A percentile compares a stretch with the other conserved stretches of the same genome.
Conservation (phyloP, 2,113 vertebrate genomes). For the Corythornis vintsioides region DNA sequence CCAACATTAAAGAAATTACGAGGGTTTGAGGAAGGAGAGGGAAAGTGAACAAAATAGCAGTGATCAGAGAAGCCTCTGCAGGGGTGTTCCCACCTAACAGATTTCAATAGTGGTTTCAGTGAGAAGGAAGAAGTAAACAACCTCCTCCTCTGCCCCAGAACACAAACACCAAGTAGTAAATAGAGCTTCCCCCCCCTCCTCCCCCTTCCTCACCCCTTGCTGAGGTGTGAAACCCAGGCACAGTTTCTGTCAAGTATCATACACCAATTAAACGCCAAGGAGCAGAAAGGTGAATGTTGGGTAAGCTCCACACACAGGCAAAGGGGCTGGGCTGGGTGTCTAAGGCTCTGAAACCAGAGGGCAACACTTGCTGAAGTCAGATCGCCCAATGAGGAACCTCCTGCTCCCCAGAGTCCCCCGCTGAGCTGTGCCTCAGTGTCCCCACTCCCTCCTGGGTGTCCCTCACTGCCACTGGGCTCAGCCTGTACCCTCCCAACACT, state of each 20-base stretch:
- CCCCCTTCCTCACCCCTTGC: background rate
- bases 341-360: background rate
- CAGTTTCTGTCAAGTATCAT: background rate
- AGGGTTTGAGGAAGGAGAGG: background rate
- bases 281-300: background rate
- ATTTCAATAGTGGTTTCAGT: accelerated
- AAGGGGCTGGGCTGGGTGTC: background rate
- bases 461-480: background rate
- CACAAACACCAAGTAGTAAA: background rate
- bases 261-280: background rate
- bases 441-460: accelerated
- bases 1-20: background rate
- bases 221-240: background rate
- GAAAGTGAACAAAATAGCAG: background rate
- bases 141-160: background rate
- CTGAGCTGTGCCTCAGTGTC: background rate
- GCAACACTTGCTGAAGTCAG: accelerated
- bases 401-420: background rate
- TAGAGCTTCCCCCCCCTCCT: background rate
- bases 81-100: background rate
- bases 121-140: background rate
- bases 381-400: background rate
- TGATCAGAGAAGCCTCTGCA: background rate
- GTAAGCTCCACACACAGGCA: accelerated
- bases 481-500: accelerated